Base-by-base conservation (phyloP, 2,888 invertebrate genomes). In the Monoplex corrugatus region DNA sequence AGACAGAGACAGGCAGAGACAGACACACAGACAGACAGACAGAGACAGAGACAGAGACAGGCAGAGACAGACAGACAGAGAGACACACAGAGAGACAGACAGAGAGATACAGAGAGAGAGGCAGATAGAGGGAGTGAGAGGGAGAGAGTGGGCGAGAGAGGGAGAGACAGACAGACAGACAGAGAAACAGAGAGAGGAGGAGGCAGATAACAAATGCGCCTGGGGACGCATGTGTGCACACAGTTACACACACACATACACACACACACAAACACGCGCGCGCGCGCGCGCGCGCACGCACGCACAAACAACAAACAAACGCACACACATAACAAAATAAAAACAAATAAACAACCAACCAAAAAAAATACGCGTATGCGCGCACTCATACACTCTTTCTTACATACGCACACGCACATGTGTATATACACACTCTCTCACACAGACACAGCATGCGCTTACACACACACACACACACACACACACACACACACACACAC, bases 401-500 rank as follows among this genome's bases (percentile, higher is more conserved):
- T 50, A 50, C 10, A 50, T 28, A 16, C 16, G 23, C 63, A 63
- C 13, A 8, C 63, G 3, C 63, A 8, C 10, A 23, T 28, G 28
- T 28, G 28, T 28, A 63, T 28, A 63, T 28, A 63, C 63, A 63
- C 63, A 16, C 63, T 23, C 63, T 23, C 63, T 23, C 63, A 63
- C 63, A 63, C 63, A 63, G 23, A 63, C 63, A 63, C 63, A 63
- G n/a, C n/a, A n/a, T n/a, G n/a, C n/a, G n/a, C n/a, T n/a, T 28
- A 63, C 63, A 63, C 63, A 63, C 63, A 63, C 63, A 63, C 63
- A 63, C 63, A 63, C 63, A 63, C 63, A 63, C 63, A 63, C 63
- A 63, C 63, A 63, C 63, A 23, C 63, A 16, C 63, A 23, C 63
- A 63, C 63, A 23, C 23, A 23, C 63, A 23, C 63, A 63, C 63